A percentile compares a stretch with the other conserved stretches of the same genome.
Conservation (phyloP, 23 tunicate species). For the Styela clava region DNA sequence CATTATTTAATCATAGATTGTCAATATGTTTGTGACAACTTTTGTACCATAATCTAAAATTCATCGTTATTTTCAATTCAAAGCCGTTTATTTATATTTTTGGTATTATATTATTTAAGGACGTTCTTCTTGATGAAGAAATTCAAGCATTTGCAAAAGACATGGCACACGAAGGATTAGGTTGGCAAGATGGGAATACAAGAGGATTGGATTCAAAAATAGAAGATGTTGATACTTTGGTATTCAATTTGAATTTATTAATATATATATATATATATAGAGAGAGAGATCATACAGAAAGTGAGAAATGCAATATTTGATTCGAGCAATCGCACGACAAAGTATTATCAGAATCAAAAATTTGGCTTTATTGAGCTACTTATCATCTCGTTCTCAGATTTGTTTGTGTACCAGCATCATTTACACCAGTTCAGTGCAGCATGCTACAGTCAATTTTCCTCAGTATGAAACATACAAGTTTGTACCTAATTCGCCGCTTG, state of each 20-base stretch:
- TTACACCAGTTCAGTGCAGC: conserved; percentile 49
- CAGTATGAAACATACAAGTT: conserved; percentile 44
- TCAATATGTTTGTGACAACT: too few species aligned
- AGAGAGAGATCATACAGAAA: too few species aligned
- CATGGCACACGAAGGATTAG: conserved; percentile 10
- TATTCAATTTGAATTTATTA: too few species aligned
- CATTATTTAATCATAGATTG: too few species aligned
- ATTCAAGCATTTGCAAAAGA: conserved; percentile 25
- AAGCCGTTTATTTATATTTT: too few species aligned
- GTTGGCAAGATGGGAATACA: conserved; percentile 32
- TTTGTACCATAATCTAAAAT: too few species aligned
- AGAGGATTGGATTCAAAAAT: conserved; percentile 26
- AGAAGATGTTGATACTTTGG: conserved; percentile 14
- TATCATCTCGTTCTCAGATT: conserved; percentile 21
- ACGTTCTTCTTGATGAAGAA: conserved; percentile 2
- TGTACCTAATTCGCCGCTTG: conserved; percentile 32
- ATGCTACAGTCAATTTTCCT: conserved; percentile 46
- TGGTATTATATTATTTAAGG: conserved; percentile 10
- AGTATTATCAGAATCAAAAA: too few species aligned
- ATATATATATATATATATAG: too few species aligned
- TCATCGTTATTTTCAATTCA: too few species aligned
- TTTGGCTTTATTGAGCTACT: too few species aligned
- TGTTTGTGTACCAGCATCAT: conserved; percentile 33
- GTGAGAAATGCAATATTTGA: too few species aligned
- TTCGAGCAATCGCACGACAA: too few species aligned